A percentile compares a stretch with the other conserved stretches of the same genome.
Evolutionary conservation across 2,888 invertebrate species (phyloP).

Genomic region (Cremastobaeus sp.): DNA sequence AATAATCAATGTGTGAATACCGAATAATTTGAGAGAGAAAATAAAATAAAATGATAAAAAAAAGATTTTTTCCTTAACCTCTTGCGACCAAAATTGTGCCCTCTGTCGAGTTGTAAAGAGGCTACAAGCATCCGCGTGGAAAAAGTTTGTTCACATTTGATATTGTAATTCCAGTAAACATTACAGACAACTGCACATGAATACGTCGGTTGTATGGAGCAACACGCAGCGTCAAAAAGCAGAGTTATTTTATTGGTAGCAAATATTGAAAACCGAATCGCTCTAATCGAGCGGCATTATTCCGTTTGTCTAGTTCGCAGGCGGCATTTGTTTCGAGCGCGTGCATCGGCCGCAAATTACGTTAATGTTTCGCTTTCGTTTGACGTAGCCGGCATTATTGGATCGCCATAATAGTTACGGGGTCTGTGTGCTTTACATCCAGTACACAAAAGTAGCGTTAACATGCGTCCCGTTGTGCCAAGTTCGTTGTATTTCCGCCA

Average conservation of each 20-base stretch:
- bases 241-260: neutral
- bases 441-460: constrained; percentile 52
- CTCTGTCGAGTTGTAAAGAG: no score
- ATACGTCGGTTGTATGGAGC: no score
- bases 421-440: constrained; percentile 14
- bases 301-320: constrained; percentile 14
- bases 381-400: constrained; percentile 39
- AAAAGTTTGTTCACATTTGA: no score
- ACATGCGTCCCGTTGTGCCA: constrained; percentile 54
- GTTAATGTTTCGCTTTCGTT: constrained; percentile 44
- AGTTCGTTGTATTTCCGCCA: constrained; percentile 61
- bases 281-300: constrained; percentile 4
- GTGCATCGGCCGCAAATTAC: constrained; percentile 20
- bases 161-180: no score
- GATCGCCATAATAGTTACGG: constrained; percentile 41
- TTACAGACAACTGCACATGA: no score
- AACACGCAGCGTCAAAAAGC: no score
- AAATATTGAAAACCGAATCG: constrained; percentile 13
- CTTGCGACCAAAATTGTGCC: no score
- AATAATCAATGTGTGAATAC: no score
- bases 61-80: no score
- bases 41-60: no score
- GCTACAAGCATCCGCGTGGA: no score
- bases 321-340: constrained; percentile 15
- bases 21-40: no score